These are phyloP conservation scores for Chrysomallon squamiferum DNA, from an alignment of 1,140 invertebrate species.

Conservation along the genomic window DNA sequence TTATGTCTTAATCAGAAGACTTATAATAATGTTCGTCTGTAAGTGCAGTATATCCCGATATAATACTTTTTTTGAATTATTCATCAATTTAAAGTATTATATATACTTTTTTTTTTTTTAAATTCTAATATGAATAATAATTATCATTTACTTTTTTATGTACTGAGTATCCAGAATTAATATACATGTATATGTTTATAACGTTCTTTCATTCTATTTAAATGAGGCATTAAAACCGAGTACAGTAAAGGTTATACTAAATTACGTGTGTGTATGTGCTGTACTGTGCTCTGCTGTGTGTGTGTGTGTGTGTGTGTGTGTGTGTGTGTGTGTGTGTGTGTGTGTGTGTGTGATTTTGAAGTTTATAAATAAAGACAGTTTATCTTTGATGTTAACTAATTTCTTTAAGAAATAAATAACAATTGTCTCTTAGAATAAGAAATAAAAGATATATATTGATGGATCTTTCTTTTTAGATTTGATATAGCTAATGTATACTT, in stretches of 20 bases:
- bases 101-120: too few relatives aligned
- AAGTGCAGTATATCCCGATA: too few relatives aligned
- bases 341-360: not conserved
- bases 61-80: too few relatives aligned
- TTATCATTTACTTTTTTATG: too few relatives aligned
- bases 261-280: not conserved
- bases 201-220: too few relatives aligned
- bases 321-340: not conserved
- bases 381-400: not conserved
- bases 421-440: not conserved
- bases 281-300: not conserved
- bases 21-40: too few relatives aligned
- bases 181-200: too few relatives aligned
- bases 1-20: too few relatives aligned
- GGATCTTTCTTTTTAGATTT: constrained; percentile 13
- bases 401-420: not conserved
- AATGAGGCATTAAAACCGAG: too few relatives aligned
- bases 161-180: too few relatives aligned
- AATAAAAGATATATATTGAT: not conserved
- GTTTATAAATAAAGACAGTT: not conserved
- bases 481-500: constrained; percentile 23
- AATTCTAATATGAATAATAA: too few relatives aligned
- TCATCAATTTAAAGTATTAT: too few relatives aligned
- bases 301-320: not conserved
- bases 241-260: not conserved